A percentile compares a stretch with the other conserved stretches of the same genome.
Evolutionary conservation across 2,888 invertebrate species (phyloP).

Genomic region (Drosophila austrosaltans): DNA sequence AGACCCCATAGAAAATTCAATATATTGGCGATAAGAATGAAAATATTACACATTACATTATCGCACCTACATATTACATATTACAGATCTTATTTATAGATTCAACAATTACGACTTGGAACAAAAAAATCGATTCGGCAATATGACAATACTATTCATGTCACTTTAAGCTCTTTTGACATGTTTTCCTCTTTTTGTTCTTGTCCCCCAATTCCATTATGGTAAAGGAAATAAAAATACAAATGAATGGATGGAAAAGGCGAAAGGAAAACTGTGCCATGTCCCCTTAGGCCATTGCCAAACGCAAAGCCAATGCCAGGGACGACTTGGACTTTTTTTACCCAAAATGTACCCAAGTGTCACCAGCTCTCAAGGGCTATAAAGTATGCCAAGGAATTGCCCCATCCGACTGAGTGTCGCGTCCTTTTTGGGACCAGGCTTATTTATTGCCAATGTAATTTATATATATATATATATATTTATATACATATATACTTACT

Average conservation of each 20-base stretch:
- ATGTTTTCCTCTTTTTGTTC: neutral
- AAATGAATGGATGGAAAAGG: constrained; percentile 7
- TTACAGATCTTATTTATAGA: neutral
- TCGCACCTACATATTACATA: constrained; percentile 5
- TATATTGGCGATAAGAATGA: constrained; percentile 1
- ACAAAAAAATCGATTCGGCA: constrained; percentile 3
- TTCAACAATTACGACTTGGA: constrained; percentile 1
- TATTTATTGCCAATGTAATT: constrained; percentile 59
- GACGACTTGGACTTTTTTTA: neutral
- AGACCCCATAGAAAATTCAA: neutral
- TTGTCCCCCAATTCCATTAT: neutral
- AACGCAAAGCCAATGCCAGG: constrained; percentile 10
- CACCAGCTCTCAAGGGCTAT: constrained; percentile 55
- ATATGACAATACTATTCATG: constrained; percentile 9
- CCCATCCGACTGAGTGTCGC: constrained; percentile 23
- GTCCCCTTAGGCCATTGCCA: constrained; percentile 27
- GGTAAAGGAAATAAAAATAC: constrained; percentile 1
- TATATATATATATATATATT: constrained; percentile 33
- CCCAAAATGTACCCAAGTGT: constrained; percentile 43
- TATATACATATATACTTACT: constrained; percentile 23
- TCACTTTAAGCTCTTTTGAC: constrained; percentile 22
- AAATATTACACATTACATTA: neutral
- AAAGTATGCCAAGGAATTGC: constrained; percentile 60
- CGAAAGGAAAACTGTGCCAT: constrained; percentile 15
- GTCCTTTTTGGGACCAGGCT: constrained; percentile 17